phyloP scores from a whole-genome alignment of 2,888 invertebrate genomes.

The Alsophila aescularia region DNA sequence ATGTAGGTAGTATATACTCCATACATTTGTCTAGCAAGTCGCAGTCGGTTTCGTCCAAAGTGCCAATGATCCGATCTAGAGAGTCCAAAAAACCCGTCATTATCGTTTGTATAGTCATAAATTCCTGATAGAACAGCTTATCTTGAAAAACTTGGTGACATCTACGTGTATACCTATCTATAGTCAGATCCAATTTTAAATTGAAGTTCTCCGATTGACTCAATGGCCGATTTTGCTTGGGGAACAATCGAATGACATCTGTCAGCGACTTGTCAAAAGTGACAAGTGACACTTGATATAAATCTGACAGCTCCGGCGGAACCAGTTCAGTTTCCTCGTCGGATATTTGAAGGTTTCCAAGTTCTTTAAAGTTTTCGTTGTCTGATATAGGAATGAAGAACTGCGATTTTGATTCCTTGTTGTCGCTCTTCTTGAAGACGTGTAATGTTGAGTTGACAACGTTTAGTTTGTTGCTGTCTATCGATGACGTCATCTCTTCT shows the following conservation, averaged over 20 bases:
- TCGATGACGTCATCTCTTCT: constrained; percentile 68
- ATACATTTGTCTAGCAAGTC: constrained; percentile 75
- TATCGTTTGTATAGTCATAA: constrained; percentile 67
- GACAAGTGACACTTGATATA: constrained; percentile 60
- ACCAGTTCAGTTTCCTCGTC: constrained; percentile 68
- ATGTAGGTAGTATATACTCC: constrained; percentile 64
- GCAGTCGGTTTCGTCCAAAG: constrained; percentile 70
- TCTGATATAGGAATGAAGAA: constrained; percentile 78
- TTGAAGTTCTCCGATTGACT: constrained; percentile 79
- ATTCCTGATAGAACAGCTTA: constrained; percentile 77
- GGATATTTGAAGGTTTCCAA: constrained; percentile 69
- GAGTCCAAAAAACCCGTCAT: constrained; percentile 64
- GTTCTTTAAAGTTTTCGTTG: constrained; percentile 61
- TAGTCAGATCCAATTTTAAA: constrained; percentile 70
- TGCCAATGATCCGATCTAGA: constrained; percentile 56
- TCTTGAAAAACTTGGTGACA: constrained; percentile 82
- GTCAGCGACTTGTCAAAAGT: constrained; percentile 69
- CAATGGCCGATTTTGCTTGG: constrained; percentile 75
- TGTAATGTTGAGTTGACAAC: constrained; percentile 67
- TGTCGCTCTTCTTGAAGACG: constrained; percentile 75
- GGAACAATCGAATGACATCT: constrained; percentile 71
- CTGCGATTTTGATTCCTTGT: constrained; percentile 76
- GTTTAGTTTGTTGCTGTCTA: constrained; percentile 75
- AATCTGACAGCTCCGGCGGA: constrained; percentile 66
- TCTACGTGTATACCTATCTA: constrained; percentile 75